Conservation (phyloP, 2,888 invertebrate genomes). For the Portevinia maculata region DNA sequence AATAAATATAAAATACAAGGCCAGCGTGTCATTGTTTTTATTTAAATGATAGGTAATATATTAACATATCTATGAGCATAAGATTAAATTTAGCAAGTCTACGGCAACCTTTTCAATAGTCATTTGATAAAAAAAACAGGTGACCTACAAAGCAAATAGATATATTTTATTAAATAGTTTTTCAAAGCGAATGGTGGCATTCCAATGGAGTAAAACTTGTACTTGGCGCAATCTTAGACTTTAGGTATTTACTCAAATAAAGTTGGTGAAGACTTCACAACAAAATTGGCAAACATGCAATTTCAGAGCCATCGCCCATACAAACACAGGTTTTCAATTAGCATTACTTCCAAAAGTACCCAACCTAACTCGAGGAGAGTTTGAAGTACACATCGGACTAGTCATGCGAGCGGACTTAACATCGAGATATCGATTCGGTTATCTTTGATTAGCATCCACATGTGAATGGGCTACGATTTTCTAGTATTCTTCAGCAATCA, state of each 20-base stretch:
- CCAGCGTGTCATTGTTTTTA: too few species aligned
- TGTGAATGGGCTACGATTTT: constrained; percentile 45
- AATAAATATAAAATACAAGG: too few species aligned
- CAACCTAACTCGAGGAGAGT: constrained; percentile 6
- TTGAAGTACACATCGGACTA: neutral
- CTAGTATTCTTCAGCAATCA: constrained; percentile 32
- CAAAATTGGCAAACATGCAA: neutral
- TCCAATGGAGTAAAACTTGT: neutral
- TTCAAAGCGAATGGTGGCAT: neutral
- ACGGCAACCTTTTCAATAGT: constrained; percentile 28
- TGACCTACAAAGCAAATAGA: too few species aligned
- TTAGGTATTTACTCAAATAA: constrained; percentile 41
- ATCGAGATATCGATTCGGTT: constrained; percentile 30
- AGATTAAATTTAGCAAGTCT: neutral
- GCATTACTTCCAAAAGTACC: constrained; percentile 45
- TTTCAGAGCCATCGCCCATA: neutral
- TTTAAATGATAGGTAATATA: neutral
- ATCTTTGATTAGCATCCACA: constrained; percentile 45
- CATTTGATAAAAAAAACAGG: constrained; percentile 26
- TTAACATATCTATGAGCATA: neutral
- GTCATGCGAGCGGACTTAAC: constrained; percentile 31
- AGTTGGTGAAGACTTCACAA: too few species aligned
- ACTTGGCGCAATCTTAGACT: constrained; percentile 3
- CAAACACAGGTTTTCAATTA: constrained; percentile 52
- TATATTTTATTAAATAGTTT: neutral